phyloP scores from a whole-genome alignment of 2,888 invertebrate species.

The Pelosia muscerda region DNA sequence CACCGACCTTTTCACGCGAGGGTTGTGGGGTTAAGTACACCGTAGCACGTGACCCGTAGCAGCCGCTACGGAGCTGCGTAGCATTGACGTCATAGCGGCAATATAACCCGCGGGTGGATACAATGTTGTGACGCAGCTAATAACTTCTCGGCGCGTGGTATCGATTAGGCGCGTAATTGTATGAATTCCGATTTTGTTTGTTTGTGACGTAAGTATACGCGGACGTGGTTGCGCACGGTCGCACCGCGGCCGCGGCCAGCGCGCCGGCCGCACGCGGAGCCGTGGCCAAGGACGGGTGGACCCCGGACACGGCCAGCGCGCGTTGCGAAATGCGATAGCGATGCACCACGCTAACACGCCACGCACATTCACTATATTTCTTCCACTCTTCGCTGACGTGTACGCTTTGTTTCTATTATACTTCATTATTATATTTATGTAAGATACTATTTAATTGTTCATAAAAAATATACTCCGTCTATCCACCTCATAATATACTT shows the following conservation, averaged over 20 bases:
- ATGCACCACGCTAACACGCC: conserved; percentile 50
- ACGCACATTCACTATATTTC: conserved; percentile 34
- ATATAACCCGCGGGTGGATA: conserved; percentile 54
- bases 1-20: conserved; percentile 59
- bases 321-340: conserved; percentile 66
- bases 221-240: conserved; percentile 79
- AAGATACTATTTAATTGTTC: too few relatives aligned
- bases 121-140: conserved; percentile 55
- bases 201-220: conserved; percentile 69
- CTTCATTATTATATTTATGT: too few relatives aligned
- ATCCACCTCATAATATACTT: background rate
- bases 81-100: conserved; percentile 73
- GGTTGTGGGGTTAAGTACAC: conserved; percentile 49
- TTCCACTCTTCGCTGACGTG: conserved; percentile 19
- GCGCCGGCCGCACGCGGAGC: conserved; percentile 52
- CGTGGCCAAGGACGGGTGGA: conserved; percentile 73
- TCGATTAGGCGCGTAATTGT: conserved; percentile 58
- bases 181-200: conserved; percentile 46
- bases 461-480: background rate
- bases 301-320: conserved; percentile 64
- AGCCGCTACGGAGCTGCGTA: conserved; percentile 55
- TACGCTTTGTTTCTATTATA: conserved; percentile 2
- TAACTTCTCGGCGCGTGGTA: conserved; percentile 55
- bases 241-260: conserved; percentile 54
- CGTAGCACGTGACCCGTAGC: conserved; percentile 65